These are phyloP conservation scores for Spinus pinus DNA, from an alignment of 2,797 vertebrate species.

Conservation along the genomic window DNA sequence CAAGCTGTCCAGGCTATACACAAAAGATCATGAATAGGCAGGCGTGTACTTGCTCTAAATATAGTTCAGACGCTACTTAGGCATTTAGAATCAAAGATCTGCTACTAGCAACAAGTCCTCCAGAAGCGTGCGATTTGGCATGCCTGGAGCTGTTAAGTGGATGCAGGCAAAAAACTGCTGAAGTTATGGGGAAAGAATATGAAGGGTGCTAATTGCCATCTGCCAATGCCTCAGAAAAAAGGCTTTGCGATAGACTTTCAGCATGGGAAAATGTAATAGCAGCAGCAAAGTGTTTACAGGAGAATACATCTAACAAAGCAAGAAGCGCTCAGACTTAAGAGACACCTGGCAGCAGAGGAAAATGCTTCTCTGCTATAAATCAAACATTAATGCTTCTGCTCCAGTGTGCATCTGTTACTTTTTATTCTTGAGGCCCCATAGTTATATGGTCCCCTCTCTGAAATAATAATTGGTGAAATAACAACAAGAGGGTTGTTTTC, in stretches of 20 bases:
- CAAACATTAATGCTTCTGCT: constrained; percentile 22
- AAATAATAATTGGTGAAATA: background rate
- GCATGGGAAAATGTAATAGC: constrained; percentile 53
- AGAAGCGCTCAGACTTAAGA: constrained; percentile 24
- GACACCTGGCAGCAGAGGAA: constrained; percentile 48
- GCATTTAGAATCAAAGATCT: constrained; percentile 69
- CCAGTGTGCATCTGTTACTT: constrained; percentile 11
- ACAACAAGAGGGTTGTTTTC: background rate
- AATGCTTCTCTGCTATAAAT: constrained; percentile 24
- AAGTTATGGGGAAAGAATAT: constrained; percentile 63
- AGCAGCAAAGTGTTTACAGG: constrained; percentile 52
- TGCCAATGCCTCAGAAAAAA: constrained; percentile 59
- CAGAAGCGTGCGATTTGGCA: constrained; percentile 67
- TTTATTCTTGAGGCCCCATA: background rate
- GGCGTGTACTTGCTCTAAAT: constrained; percentile 69
- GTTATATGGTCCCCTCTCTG: background rate
- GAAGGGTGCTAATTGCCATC: constrained; percentile 71
- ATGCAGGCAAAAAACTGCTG: constrained; percentile 66
- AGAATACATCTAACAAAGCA: constrained; percentile 33
- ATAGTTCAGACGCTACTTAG: constrained; percentile 61
- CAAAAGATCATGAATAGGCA: constrained; percentile 68
- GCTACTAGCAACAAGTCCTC: constrained; percentile 73
- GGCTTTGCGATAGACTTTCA: constrained; percentile 65
- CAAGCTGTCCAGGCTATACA: constrained; percentile 46
- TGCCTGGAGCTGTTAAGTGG: constrained; percentile 70